These are phyloP conservation scores for Panorpa germanica DNA, from an alignment of 2,888 invertebrate genomes.

Conservation along the genomic window DNA sequence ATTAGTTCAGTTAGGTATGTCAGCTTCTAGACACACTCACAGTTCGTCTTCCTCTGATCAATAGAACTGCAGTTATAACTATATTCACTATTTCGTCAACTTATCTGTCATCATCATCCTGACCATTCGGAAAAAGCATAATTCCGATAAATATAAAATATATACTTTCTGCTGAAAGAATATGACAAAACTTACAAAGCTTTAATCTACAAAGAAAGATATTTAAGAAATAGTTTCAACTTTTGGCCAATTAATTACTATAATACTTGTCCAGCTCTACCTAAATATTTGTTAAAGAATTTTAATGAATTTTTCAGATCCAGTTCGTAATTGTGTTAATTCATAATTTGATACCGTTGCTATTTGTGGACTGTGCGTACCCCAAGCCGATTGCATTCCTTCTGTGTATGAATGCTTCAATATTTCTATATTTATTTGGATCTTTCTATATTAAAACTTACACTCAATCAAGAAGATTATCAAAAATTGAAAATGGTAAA, in stretches of 20 bases:
- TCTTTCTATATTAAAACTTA: conserved; percentile 56
- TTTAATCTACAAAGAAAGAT: background rate
- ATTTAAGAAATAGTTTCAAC: background rate
- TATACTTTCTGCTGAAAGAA: too few relatives aligned
- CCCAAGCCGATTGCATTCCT: conserved; percentile 49
- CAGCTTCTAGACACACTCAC: conserved; percentile 6
- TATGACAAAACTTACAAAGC: background rate
- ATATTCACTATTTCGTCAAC: too few relatives aligned
- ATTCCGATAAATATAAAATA: too few relatives aligned
- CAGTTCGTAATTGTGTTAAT: conserved; percentile 60
- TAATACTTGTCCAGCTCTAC: background rate
- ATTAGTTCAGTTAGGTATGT: conserved; percentile 3
- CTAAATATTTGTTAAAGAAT: too few relatives aligned
- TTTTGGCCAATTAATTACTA: conserved; percentile 1
- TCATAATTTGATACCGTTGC: conserved; percentile 44
- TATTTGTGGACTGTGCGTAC: conserved; percentile 46
- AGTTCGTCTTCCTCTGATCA: conserved; percentile 1
- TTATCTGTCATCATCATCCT: too few relatives aligned
- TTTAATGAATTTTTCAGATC: conserved; percentile 27
- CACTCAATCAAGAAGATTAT: too few relatives aligned
- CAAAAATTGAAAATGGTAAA: too few relatives aligned
- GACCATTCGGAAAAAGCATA: too few relatives aligned
- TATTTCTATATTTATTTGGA: conserved; percentile 62
- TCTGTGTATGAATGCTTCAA: conserved; percentile 41
- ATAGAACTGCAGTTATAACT: too few relatives aligned